Conservation (phyloP, 2,797 vertebrate species). For the Mus spretus region DNA sequence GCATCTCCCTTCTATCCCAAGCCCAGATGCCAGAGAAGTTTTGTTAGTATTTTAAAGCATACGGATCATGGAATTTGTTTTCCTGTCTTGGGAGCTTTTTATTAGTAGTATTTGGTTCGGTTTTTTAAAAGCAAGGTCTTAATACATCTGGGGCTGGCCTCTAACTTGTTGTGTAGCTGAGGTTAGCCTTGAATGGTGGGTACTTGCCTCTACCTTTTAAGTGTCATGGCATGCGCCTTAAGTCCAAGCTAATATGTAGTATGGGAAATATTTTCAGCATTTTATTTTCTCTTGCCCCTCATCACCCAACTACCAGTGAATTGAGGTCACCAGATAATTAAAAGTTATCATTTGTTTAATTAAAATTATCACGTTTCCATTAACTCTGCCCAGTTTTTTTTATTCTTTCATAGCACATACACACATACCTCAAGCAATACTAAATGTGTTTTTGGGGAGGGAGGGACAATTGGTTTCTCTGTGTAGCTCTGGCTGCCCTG, state of each 20-base stretch:
- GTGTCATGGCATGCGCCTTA: neutral
- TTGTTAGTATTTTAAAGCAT: slow-evolving; percentile 35
- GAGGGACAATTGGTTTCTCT: neutral
- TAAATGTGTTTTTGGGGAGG: neutral
- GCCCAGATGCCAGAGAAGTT: neutral
- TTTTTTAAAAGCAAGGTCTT: neutral
- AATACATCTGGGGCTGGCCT: neutral
- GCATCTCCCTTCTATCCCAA: slow-evolving; percentile 44
- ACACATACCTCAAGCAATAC: neutral
- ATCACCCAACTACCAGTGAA: neutral
- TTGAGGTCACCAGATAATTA: neutral
- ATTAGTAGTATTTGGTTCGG: neutral
- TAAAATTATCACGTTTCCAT: slow-evolving; percentile 26
- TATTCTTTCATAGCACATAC: neutral
- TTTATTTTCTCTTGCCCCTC: neutral
- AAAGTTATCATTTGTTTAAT: slow-evolving; percentile 11
- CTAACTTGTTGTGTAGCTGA: neutral
- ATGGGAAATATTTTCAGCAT: neutral
- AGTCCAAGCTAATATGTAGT: neutral
- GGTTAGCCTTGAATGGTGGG: neutral
- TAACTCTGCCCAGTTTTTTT: neutral
- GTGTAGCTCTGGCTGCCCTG: neutral
- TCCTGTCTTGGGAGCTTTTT: neutral
- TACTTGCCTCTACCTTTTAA: neutral
- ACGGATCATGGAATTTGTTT: neutral